phyloP scores from a whole-genome alignment of 1,140 invertebrate species.

The Calephelis virginiensis region DNA sequence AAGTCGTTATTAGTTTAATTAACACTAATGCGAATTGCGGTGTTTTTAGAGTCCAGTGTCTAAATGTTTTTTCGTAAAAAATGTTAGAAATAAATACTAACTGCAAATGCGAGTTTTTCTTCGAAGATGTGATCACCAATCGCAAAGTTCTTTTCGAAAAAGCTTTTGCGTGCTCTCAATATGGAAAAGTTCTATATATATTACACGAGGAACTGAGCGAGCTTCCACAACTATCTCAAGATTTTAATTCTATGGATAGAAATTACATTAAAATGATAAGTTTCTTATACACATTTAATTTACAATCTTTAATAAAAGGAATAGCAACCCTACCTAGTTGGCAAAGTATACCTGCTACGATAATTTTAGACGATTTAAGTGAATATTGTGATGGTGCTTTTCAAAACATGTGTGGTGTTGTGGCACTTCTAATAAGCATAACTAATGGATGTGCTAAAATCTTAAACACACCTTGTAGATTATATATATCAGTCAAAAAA shows the following conservation, averaged over 20 bases:
- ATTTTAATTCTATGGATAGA: conserved; percentile 48
- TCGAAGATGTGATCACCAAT: conserved; percentile 42
- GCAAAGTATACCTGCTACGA: conserved; percentile 62
- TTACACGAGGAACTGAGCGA: conserved; percentile 57
- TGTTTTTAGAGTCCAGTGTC: no score
- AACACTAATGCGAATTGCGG: no score
- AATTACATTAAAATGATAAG: conserved; percentile 70
- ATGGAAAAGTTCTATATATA: conserved; percentile 68
- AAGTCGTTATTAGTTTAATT: no score
- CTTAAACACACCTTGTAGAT: conserved; percentile 37
- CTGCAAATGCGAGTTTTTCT: conserved; percentile 44
- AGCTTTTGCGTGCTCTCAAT: conserved; percentile 46
- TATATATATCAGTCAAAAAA: conserved; percentile 50
- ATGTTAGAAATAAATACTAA: conserved; percentile 25
- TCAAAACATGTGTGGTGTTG: conserved; percentile 56
- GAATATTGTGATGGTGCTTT: conserved; percentile 48
- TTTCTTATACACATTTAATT: conserved; percentile 57
- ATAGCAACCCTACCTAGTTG: conserved; percentile 51
- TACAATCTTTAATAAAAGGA: conserved; percentile 54
- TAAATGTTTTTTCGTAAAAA: neutral
- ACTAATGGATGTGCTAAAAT: conserved; percentile 41
- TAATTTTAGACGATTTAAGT: conserved; percentile 61
- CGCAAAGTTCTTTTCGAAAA: conserved; percentile 55
- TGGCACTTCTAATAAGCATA: conserved; percentile 52
- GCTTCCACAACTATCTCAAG: conserved; percentile 59